Base-by-base conservation (phyloP, 2,797 vertebrate genomes). In the Fistularia commersonii region DNA sequence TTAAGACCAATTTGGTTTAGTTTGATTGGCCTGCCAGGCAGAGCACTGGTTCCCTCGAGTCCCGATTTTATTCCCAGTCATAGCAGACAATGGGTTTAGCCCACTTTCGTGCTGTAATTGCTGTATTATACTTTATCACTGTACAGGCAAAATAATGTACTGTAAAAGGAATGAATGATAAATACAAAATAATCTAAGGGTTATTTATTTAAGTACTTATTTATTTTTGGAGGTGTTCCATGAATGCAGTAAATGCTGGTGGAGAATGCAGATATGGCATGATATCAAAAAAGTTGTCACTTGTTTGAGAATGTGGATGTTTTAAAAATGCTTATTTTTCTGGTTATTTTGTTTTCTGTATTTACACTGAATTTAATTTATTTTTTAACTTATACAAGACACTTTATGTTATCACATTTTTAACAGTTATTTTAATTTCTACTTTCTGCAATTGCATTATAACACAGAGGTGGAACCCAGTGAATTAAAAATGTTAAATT, bases 71-170 rank as follows among this genome's bases (percentile, higher is more conserved):
- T 7, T 64, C 61, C 55, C 43, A 52, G 44, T 41, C 61, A 77
- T 59, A 75, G 51, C 65, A 81, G 69, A 80, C 66, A 51, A 43
- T 61, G 76, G 73, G 69, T 61, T 63, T 8, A 45, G 44, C 40
- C 54, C 51, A 48, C 46, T 39, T 54, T 65, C 49, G 80, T 68
- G 48, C 69, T 82, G 76, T 84, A 76, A 81, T 57, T 76, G 73
- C 75, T 88, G 78, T 87, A 80, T 69, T 58, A 82, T 86, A 85
- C 39, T 51, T 50, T 69, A 63, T 76, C 60, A 80, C 64, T 86
- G 78, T 84, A 87, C 83, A 88, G 82, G 77, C 81, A 76, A 51
- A 81, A 71, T 81, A 81, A 69, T 67, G 88, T 89, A 90, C 89
- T 90, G 86, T 89, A 85, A 86, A 83, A 66, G 65, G 39, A 69